Evolutionary conservation across 2,888 invertebrate genomes (phyloP).

Genomic region (Falcaria lacertinaria): DNA sequence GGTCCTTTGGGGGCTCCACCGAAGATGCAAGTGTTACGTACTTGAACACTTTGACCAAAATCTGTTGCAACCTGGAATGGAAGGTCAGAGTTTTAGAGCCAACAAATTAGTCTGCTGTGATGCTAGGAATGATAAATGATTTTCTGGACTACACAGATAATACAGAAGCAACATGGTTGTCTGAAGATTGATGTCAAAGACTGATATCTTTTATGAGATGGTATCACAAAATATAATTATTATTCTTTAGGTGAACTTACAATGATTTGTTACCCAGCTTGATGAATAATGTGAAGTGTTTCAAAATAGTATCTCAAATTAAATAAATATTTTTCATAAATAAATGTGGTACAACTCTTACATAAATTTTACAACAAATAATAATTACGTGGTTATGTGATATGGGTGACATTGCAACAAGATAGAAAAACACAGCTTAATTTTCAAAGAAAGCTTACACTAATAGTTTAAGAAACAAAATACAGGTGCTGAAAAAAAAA

Average conservation of each 20-base stretch:
- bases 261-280: too few species aligned
- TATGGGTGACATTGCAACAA: background rate
- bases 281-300: too few species aligned
- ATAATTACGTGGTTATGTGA: too few species aligned
- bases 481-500: constrained; percentile 22
- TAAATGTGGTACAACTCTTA: constrained; percentile 8
- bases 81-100: background rate
- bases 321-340: constrained; percentile 1
- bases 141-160: background rate
- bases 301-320: too few species aligned
- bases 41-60: constrained; percentile 93
- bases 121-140: background rate
- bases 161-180: background rate
- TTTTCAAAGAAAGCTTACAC: constrained; percentile 16
- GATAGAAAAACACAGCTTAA: constrained; percentile 20
- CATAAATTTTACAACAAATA: too few species aligned
- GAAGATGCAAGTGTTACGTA: constrained; percentile 96
- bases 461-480: constrained; percentile 19
- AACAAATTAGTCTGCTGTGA: background rate
- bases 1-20: constrained; percentile 99
- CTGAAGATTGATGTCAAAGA: too few species aligned
- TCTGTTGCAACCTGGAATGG: constrained; percentile 89
- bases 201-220: too few species aligned
- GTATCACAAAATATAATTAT: too few species aligned
- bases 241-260: too few species aligned